Percentiles rank a stretch among this genome's conserved stretches.
phyloP scores from a whole-genome alignment of 2,888 invertebrate species.

The Pseudanteris insignis region DNA sequence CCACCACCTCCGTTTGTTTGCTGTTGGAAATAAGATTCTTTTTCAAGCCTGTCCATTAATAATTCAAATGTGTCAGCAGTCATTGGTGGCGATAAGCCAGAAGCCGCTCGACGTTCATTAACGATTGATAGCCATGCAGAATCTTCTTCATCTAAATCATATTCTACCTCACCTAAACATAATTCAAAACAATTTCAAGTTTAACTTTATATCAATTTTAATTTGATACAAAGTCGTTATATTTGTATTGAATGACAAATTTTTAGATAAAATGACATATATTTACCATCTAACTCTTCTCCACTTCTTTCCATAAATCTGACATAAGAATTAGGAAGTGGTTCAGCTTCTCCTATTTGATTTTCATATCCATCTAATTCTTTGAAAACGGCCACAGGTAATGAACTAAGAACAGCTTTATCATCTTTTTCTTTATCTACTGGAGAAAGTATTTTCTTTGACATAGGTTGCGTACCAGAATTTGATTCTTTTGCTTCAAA shows the following conservation, averaged over 20 bases:
- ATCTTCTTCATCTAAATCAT: slow-evolving; percentile 98
- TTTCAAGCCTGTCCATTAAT: slow-evolving; percentile 97
- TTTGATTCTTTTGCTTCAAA: slow-evolving; percentile 60
- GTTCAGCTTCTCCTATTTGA: slow-evolving; percentile 75
- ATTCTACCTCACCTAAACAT: slow-evolving; percentile 75
- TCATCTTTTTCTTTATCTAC: slow-evolving; percentile 61
- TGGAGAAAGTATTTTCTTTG: slow-evolving; percentile 52
- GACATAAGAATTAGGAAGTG: slow-evolving; percentile 88
- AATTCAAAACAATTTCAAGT: no score
- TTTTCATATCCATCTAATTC: slow-evolving; percentile 61
- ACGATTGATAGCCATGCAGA: slow-evolving; percentile 91
- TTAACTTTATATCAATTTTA: no score
- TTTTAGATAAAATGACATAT: not conserved
- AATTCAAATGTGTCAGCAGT: slow-evolving; percentile 90
- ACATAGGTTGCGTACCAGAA: slow-evolving; percentile 48
- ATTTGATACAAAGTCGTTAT: no score
- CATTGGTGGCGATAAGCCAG: slow-evolving; percentile 76
- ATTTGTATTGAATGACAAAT: no score
- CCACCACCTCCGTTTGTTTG: slow-evolving; percentile 72
- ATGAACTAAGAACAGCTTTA: slow-evolving; percentile 56
- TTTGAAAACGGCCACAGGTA: slow-evolving; percentile 61
- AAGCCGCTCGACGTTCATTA: slow-evolving; percentile 82
- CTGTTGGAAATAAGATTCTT: slow-evolving; percentile 94
- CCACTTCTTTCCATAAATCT: slow-evolving; percentile 93
- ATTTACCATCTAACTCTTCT: slow-evolving; percentile 89